Percentiles rank a stretch among this genome's conserved stretches.
These are phyloP conservation scores for Sorex fumeus DNA, from an alignment of 2,113 vertebrate species.

Conservation along the genomic window DNA sequence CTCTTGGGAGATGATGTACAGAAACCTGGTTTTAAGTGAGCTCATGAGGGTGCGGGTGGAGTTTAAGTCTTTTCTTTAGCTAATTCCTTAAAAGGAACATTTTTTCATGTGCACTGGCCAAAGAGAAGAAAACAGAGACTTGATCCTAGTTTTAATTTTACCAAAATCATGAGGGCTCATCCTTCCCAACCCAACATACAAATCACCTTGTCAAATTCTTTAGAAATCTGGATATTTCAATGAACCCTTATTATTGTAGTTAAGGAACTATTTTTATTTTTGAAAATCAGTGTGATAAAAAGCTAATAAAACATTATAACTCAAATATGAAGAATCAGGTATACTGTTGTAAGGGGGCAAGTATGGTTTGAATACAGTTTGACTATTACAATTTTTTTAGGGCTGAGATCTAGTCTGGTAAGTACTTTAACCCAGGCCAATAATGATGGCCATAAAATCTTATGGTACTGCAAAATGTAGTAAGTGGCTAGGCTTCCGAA, in stretches of 20 bases:
- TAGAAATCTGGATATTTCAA: neutral
- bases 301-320: slow-evolving; percentile 12
- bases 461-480: slow-evolving; percentile 31
- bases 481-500: neutral
- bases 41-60: neutral
- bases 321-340: neutral
- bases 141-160: slow-evolving; percentile 21
- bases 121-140: slow-evolving; percentile 14
- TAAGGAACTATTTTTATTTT: neutral
- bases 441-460: slow-evolving; percentile 63
- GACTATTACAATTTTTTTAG: slow-evolving; percentile 45
- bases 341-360: neutral
- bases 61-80: neutral
- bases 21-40: neutral
- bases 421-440: slow-evolving; percentile 50
- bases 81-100: neutral
- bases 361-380: neutral
- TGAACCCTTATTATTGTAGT: slow-evolving; percentile 16
- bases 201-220: slow-evolving; percentile 17
- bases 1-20: neutral
- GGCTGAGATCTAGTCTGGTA: slow-evolving; percentile 57
- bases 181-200: neutral
- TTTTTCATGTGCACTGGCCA: neutral
- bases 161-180: neutral
- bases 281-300: neutral